These are phyloP conservation scores for Scaptomyza pallida DNA, from an alignment of 1,140 invertebrate species.

Conservation along the genomic window DNA sequence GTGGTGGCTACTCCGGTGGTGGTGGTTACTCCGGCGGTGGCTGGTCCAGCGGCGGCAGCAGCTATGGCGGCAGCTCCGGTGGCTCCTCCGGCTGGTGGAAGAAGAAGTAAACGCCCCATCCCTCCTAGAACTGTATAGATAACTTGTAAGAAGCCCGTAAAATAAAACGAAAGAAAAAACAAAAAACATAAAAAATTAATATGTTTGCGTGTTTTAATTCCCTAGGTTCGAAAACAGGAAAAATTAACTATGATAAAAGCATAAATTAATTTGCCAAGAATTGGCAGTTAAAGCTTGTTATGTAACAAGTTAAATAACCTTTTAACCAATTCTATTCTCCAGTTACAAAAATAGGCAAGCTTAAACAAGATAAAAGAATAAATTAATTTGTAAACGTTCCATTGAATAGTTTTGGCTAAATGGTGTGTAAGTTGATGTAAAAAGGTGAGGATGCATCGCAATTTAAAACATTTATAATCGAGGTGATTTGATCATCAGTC, in stretches of 20 bases:
- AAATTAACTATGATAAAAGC: background rate
- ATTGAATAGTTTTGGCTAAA: background rate
- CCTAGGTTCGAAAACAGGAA: background rate
- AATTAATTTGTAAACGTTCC: background rate
- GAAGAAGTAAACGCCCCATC: slow-evolving; percentile 15
- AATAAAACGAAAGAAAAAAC: slow-evolving; percentile 4
- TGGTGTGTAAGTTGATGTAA: background rate
- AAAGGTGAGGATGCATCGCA: too few species aligned
- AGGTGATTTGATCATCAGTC: too few species aligned
- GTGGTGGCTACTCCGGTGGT: slow-evolving; percentile 23
- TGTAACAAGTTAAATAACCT: background rate
- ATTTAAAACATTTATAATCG: background rate
- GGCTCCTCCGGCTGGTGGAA: slow-evolving; percentile 33
- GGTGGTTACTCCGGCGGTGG: slow-evolving; percentile 35
- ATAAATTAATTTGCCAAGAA: background rate
- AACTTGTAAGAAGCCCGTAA: slow-evolving; percentile 3
- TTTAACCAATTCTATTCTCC: background rate
- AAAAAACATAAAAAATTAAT: background rate
- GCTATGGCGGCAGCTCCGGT: slow-evolving; percentile 24
- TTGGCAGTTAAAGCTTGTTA: background rate
- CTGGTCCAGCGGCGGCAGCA: slow-evolving; percentile 11
- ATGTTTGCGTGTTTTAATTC: slow-evolving; percentile 1
- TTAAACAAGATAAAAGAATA: background rate
- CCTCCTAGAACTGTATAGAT: background rate
- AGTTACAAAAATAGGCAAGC: background rate